Conservation (phyloP, 2,797 vertebrate genomes). For the Pteronotus mesoamericanus region DNA sequence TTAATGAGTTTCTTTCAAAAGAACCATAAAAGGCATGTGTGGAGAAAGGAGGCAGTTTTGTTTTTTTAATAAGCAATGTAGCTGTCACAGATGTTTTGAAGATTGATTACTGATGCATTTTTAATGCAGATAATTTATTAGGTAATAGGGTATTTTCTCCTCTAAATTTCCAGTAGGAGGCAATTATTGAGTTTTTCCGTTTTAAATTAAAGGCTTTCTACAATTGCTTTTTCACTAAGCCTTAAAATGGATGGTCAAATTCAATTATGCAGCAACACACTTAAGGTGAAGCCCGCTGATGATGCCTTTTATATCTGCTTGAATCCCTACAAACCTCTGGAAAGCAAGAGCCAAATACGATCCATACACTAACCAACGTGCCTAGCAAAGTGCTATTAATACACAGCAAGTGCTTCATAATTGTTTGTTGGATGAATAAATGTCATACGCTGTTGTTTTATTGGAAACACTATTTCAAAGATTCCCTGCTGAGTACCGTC, state of each 20-base stretch:
- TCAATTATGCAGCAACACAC: conserved; percentile 17
- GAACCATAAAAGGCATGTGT: conserved; percentile 37
- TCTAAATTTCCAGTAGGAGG: conserved; percentile 63
- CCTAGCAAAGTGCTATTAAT: background rate
- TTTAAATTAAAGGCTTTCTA: conserved; percentile 68
- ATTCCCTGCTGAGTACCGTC: background rate
- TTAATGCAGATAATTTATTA: conserved; percentile 74
- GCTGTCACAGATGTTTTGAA: conserved; percentile 67
- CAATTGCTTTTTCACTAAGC: conserved; percentile 49
- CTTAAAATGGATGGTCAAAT: conserved; percentile 53
- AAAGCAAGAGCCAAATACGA: background rate
- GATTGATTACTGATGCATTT: conserved; percentile 70
- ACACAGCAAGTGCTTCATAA: background rate
- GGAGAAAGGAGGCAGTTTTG: conserved; percentile 39
- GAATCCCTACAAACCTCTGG: background rate
- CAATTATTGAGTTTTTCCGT: conserved; percentile 58
- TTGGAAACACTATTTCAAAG: background rate
- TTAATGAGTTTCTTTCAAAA: conserved; percentile 61
- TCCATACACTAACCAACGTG: rapidly evolving
- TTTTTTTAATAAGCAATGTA: conserved; percentile 63
- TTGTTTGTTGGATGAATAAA: background rate
- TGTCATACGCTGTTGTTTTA: background rate
- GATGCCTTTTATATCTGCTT: background rate
- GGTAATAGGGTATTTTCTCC: conserved; percentile 43
- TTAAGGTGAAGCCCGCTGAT: background rate